Evolutionary conservation across 1,140 invertebrate genomes (phyloP).

Genomic region (Plodia interpunctella): DNA sequence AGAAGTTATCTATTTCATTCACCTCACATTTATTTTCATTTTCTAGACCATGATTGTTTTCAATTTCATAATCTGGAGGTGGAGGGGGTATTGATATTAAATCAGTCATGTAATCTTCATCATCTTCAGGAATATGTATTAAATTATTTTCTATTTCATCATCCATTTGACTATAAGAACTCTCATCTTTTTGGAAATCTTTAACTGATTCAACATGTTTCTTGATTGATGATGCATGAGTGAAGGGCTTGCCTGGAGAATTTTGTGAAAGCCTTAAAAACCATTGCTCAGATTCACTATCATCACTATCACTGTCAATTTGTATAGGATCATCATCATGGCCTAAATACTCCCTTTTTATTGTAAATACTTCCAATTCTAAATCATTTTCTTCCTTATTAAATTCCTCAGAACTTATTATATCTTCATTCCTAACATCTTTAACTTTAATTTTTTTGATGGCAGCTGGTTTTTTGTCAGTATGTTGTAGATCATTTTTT

Average conservation of each 20-base stretch:
- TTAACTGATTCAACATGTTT: constrained; percentile 20
- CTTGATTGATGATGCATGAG: constrained; percentile 18
- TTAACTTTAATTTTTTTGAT: constrained; percentile 45
- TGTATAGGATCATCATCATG: constrained; percentile 55
- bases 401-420: constrained; percentile 18
- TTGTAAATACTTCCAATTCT: constrained; percentile 56
- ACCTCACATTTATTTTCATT: not conserved
- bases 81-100: constrained; percentile 36
- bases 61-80: constrained; percentile 10
- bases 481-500: constrained; percentile 12
- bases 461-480: constrained; percentile 15
- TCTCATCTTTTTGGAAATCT: constrained; percentile 35
- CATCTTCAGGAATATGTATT: constrained; percentile 7
- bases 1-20: not conserved
- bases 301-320: constrained; percentile 63
- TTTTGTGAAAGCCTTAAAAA: constrained; percentile 53
- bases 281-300: constrained; percentile 60
- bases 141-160: constrained; percentile 31
- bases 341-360: constrained; percentile 61
- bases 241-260: constrained; percentile 53
- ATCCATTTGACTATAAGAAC: constrained; percentile 61
- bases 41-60: not conserved
- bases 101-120: constrained; percentile 28
- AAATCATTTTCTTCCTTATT: constrained; percentile 49
- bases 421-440: constrained; percentile 20